These are phyloP conservation scores for Andrena minutula DNA, from an alignment of 2,888 invertebrate genomes.

Conservation along the genomic window DNA sequence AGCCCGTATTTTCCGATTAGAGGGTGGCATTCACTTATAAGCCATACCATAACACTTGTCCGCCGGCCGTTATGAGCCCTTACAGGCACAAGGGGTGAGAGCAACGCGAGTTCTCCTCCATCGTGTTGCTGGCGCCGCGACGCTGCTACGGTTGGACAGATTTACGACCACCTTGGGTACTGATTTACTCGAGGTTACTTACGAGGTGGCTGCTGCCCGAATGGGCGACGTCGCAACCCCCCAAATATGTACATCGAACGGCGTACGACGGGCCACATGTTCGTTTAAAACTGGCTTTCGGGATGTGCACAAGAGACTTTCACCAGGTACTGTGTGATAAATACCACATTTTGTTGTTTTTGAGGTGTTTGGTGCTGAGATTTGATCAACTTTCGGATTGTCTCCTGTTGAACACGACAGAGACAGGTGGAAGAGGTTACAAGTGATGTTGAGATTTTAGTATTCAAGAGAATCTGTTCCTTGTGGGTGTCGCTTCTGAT, in stretches of 20 bases:
- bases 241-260: conserved; percentile 26
- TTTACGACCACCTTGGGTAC: conserved; percentile 85
- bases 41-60: conserved; percentile 85
- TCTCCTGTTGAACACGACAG: too few species aligned
- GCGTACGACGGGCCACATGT: conserved; percentile 78
- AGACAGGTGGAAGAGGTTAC: too few species aligned
- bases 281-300: conserved; percentile 67
- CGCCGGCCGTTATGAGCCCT: conserved; percentile 82
- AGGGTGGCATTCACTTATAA: conserved; percentile 85
- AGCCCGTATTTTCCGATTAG: conserved; percentile 85
- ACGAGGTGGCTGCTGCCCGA: conserved; percentile 71
- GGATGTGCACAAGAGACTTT: neutral
- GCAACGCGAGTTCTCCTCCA: conserved; percentile 59
- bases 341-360: too few species aligned
- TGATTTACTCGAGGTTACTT: conserved; percentile 81
- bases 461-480: too few species aligned
- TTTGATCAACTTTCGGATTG: too few species aligned
- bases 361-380: too few species aligned
- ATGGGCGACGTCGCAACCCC: conserved; percentile 62
- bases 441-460: too few species aligned
- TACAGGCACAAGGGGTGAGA: conserved; percentile 55
- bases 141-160: conserved; percentile 80
- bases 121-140: conserved; percentile 64
- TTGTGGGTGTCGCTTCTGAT: too few species aligned
- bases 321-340: too few species aligned